Base-by-base conservation (phyloP, 2,113 vertebrate species). In the Bufo gargarizans region DNA sequence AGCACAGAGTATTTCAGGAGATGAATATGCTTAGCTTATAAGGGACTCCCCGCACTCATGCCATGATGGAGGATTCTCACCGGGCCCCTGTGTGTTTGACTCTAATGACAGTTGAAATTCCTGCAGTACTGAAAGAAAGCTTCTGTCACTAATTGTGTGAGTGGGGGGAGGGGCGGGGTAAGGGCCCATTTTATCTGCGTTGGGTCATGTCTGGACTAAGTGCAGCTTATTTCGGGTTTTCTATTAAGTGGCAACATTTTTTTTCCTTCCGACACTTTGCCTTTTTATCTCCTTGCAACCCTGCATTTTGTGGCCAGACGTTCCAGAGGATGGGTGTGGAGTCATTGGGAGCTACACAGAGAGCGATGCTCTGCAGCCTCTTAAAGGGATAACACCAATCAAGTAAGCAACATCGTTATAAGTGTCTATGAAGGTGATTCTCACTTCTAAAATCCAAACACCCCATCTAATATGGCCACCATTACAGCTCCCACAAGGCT, bases 141-240 rank as follows among this genome's bases (percentile, higher is more conserved):
- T 16, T 84, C 47, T n/a, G 9, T 56, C 49, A 45, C 67, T 85
- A 74, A 85, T 85, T 85, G 83, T 74, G 16, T 43, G 50, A 6
- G 67, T 19, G 3, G 7, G 43, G 19, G 19, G 19, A 9, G 65
- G 61, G 49, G 0, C 16, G 82, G 12, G 45, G 69, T 55, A 56
- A 58, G 49, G 16, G 50, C 12, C 13, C 19, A 8, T 74, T 58
- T 85, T 85, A 74, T 85, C 14, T 33, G 22, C 12, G 13, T 69
- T 74, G 50, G 67, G 50, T 85, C 83, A 85, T 85, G 55, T 85
- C 58, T 14, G 50, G 69, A n/a, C 69, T 85, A 85, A 85, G 74
- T 85, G 83, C 83, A 85, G 83, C 53, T 85, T 74, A 74, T 74
- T 85, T 58, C 56, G 65, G 45, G 33, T 22, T 85, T 53, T 22